phyloP scores from a whole-genome alignment of 92 coral and sea anemone genomes.

The Meandrina meandrites region DNA sequence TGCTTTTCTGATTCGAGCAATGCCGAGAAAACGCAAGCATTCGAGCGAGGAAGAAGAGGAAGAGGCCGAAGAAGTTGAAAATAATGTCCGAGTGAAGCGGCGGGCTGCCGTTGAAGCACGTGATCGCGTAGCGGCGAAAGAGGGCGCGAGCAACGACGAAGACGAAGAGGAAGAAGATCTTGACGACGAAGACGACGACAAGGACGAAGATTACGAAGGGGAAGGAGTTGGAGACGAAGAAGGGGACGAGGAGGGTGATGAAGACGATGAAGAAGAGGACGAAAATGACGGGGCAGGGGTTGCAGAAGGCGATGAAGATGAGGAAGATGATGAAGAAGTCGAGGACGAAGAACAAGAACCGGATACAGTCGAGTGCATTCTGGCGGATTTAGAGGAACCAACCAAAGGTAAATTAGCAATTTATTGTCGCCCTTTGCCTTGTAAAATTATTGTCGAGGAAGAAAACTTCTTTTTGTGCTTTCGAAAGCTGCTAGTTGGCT shows the following conservation, averaged over 20 bases:
- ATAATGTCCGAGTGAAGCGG: conserved; percentile 74
- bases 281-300: conserved; percentile 54
- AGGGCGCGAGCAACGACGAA: conserved; percentile 69
- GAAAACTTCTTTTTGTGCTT: background rate
- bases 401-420: conserved; percentile 44
- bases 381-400: conserved; percentile 67
- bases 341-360: conserved; percentile 82
- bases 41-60: conserved; percentile 84
- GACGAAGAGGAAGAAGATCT: conserved; percentile 81
- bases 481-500: conserved; percentile 1
- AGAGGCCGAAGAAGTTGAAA: conserved; percentile 77
- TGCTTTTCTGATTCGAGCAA: conserved; percentile 31
- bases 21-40: conserved; percentile 93
- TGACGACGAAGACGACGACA: conserved; percentile 69
- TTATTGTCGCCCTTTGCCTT: background rate
- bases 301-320: conserved; percentile 61
- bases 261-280: conserved; percentile 69
- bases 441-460: too few species aligned
- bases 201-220: conserved; percentile 77
- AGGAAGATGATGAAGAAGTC: conserved; percentile 57
- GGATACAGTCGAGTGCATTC: conserved; percentile 62
- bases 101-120: conserved; percentile 87
- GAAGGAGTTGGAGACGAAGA: conserved; percentile 72
- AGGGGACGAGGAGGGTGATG: conserved; percentile 69
- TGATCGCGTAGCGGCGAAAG: conserved; percentile 77